These are phyloP conservation scores for Brachystomella parvula DNA, from an alignment of 1,140 invertebrate species.

Conservation along the genomic window DNA sequence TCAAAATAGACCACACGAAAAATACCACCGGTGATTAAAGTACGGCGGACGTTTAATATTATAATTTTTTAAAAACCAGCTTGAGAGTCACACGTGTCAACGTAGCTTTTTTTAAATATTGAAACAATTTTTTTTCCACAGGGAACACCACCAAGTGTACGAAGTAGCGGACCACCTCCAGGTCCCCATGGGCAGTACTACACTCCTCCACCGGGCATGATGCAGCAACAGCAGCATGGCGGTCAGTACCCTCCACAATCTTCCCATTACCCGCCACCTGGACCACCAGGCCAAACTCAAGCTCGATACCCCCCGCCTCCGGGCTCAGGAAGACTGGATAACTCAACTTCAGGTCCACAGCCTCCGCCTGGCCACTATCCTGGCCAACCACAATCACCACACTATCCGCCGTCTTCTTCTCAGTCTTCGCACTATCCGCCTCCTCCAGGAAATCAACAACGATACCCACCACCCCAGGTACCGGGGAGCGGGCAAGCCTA, in stretches of 20 bases:
- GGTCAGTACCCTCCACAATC: conserved; percentile 36
- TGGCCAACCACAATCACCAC: conserved; percentile 26
- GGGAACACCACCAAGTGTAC: conserved; percentile 21
- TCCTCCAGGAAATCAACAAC: background rate
- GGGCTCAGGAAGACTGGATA: background rate
- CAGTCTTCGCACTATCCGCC: conserved; percentile 8
- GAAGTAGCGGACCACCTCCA: conserved; percentile 21
- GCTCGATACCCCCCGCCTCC: background rate
- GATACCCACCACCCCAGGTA: conserved; percentile 3
- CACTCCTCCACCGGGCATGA: conserved; percentile 23
- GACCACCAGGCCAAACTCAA: background rate
- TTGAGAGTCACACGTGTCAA: background rate
- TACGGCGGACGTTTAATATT: no score
- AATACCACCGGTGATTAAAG: no score
- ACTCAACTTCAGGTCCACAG: background rate
- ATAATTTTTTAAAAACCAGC: no score
- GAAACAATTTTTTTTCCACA: conserved; percentile 4
- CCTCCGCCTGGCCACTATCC: conserved; percentile 19
- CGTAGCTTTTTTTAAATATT: background rate
- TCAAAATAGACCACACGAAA: no score
- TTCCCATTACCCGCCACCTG: conserved; percentile 32
- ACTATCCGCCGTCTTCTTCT: conserved; percentile 18
- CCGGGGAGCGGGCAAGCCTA: background rate
- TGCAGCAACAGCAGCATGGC: conserved; percentile 47
- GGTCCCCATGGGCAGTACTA: conserved; percentile 27